Evolutionary conservation across 2,797 vertebrate genomes (phyloP).

Genomic region (Chelonia mydas): DNA sequence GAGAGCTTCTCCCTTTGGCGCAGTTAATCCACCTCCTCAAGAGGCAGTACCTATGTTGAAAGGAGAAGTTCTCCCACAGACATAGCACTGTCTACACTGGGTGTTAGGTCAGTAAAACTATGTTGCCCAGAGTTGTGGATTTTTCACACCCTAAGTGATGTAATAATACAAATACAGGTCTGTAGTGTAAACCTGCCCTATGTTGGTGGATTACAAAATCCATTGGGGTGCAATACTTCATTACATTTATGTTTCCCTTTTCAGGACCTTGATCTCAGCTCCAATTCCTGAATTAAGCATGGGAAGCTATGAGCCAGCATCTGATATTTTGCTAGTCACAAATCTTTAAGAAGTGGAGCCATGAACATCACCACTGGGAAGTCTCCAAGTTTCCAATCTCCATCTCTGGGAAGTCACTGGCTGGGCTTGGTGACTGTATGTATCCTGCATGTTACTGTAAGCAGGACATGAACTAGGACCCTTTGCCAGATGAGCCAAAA

Average conservation of each 20-base stretch:
- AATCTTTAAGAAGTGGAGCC: constrained; percentile 4
- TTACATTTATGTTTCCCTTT: not conserved
- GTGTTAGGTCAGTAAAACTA: not conserved
- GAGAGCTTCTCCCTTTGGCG: not conserved
- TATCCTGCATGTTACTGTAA: not conserved
- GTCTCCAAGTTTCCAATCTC: not conserved
- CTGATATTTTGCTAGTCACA: not conserved
- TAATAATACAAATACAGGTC: not conserved
- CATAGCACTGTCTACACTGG: not conserved
- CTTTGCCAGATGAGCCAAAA: constrained; percentile 42
- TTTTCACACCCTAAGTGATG: not conserved
- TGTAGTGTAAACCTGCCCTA: not conserved
- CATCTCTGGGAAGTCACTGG: not conserved
- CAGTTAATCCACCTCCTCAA: not conserved
- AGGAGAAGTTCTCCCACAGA: not conserved
- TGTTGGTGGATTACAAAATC: not conserved
- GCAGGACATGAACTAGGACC: constrained; percentile 19
- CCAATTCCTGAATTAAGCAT: not conserved
- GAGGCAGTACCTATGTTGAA: not conserved
- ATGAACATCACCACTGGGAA: constrained; percentile 31
- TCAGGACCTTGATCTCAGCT: not conserved
- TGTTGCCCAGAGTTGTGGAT: not conserved
- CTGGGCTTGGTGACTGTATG: not conserved
- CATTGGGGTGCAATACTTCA: not conserved
- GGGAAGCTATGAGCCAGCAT: not conserved